phyloP scores from a whole-genome alignment of 92 coral and sea anemone genomes.

The Hydrozoanthus gracilis region DNA sequence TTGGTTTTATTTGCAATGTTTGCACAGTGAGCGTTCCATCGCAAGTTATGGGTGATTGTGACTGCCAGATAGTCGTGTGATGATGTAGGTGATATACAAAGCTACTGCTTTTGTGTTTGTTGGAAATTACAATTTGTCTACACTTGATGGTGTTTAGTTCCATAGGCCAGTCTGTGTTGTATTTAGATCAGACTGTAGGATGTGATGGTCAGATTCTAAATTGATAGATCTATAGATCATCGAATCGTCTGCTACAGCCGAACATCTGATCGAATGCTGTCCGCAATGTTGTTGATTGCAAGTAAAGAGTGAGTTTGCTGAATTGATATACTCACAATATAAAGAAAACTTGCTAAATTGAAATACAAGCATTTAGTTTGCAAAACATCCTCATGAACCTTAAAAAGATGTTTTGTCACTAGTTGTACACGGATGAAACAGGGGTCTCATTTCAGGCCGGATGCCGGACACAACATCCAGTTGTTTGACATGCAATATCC shows the following conservation, averaged over 20 bases:
- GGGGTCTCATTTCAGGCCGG: no score
- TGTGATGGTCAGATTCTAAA: conserved; percentile 4
- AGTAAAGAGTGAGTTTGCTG: no score
- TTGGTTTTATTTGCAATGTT: neutral
- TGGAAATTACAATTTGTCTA: neutral
- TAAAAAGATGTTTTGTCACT: no score
- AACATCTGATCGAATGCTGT: neutral
- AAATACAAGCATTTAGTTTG: no score
- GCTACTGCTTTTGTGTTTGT: neutral
- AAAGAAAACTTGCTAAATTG: no score
- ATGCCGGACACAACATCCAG: no score
- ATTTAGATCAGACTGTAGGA: neutral
- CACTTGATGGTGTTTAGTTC: conserved; percentile 7
- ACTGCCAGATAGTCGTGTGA: neutral
- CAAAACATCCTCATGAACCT: no score
- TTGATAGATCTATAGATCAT: neutral
- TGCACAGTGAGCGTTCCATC: neutral
- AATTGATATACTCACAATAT: no score
- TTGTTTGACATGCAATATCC: no score
- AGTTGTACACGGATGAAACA: no score
- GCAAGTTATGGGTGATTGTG: neutral
- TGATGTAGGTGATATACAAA: neutral
- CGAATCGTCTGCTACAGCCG: neutral
- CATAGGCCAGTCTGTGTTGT: neutral
- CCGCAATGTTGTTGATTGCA: neutral